Percentiles rank a stretch among this genome's conserved stretches.
Conservation (phyloP, 2,797 vertebrate species). For the Sylvia borin region DNA sequence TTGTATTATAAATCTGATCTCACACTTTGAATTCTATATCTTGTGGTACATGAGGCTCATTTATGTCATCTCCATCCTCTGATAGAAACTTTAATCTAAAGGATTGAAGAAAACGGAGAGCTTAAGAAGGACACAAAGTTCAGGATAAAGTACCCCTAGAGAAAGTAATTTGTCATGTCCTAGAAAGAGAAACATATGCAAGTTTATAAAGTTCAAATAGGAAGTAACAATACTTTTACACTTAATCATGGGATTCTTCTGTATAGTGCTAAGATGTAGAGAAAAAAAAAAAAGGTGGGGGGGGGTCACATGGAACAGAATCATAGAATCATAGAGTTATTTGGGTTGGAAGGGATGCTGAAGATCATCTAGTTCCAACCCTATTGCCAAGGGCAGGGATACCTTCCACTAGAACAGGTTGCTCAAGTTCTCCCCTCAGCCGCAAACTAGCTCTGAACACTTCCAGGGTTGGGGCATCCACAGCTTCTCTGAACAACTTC, state of each 20-base stretch:
- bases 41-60: background rate
- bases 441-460: fast-evolving
- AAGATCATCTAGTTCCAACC: background rate
- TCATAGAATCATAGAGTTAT: background rate
- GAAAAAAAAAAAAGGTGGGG: background rate
- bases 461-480: background rate
- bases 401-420: background rate
- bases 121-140: background rate
- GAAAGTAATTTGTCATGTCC: fast-evolving
- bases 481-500: background rate
- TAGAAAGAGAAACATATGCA: background rate
- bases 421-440: background rate
- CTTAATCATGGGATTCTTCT: background rate
- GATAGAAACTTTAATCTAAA: background rate
- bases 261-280: background rate
- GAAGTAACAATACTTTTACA: background rate
- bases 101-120: background rate
- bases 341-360: background rate
- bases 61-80: background rate
- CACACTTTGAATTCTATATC: background rate
- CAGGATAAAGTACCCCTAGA: background rate
- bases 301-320: background rate
- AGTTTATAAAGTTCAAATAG: background rate
- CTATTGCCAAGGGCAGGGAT: no score
- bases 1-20: background rate